These are phyloP conservation scores for Hyperopisus bebe DNA, from an alignment of 2,113 vertebrate species.

Conservation along the genomic window DNA sequence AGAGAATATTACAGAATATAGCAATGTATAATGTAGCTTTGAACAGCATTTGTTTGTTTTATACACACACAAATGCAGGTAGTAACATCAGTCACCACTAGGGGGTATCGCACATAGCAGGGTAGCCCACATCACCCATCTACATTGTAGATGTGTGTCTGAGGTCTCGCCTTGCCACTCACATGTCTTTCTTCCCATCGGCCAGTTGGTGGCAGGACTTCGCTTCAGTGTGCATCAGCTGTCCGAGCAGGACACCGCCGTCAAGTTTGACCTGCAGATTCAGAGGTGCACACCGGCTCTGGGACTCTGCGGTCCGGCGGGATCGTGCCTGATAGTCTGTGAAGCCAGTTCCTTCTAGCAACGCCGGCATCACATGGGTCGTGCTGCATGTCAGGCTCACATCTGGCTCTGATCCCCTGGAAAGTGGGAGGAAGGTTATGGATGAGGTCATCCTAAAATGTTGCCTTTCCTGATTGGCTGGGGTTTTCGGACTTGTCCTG, in stretches of 20 bases:
- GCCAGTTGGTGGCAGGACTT: slow-evolving; percentile 75
- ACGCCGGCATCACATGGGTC: not conserved
- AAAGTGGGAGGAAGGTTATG: not conserved
- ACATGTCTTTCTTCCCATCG: not conserved
- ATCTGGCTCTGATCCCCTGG: not conserved
- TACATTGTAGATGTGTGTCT: not conserved
- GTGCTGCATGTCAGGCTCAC: not conserved
- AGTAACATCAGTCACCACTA: not conserved
- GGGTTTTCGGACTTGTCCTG: not conserved
- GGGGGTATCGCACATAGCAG: not conserved
- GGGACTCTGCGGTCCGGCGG: not conserved
- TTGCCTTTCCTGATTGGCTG: not conserved
- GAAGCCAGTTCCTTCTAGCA: not conserved
- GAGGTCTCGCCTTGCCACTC: not conserved
- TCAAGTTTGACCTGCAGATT: slow-evolving; percentile 86
- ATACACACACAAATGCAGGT: not conserved
- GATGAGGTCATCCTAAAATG: not conserved
- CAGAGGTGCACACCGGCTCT: slow-evolving; percentile 62
- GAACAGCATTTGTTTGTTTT: not conserved
- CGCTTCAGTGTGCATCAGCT: slow-evolving; percentile 90
- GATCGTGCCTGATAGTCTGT: not conserved
- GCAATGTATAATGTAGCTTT: not conserved
- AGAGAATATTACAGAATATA: not conserved
- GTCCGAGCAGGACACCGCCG: slow-evolving; percentile 87
- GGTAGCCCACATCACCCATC: not conserved